Percentiles rank a stretch among this genome's conserved stretches.
These are phyloP conservation scores for Tetranychus piercei DNA, from an alignment of 2,888 invertebrate species.

Conservation along the genomic window DNA sequence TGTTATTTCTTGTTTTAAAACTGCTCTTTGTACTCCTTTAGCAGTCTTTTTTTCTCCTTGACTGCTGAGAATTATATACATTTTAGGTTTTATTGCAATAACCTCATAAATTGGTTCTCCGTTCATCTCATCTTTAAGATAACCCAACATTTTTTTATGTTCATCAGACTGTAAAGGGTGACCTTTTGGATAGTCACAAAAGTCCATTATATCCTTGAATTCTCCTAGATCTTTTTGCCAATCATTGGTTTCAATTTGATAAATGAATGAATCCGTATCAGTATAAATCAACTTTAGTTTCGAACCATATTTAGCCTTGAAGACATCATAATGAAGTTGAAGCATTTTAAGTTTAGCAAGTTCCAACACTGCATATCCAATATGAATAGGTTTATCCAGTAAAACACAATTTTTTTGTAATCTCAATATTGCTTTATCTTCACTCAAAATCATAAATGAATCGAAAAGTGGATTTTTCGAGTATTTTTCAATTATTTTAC, in stretches of 20 bases:
- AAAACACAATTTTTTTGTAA: conserved; percentile 17
- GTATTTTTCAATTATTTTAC: not conserved
- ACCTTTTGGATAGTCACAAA: not conserved
- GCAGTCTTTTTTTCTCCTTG: not conserved
- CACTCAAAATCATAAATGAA: not conserved
- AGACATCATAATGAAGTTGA: not conserved
- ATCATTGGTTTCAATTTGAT: not conserved
- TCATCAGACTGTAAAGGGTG: not conserved
- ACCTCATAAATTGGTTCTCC: not conserved
- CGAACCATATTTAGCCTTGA: not conserved
- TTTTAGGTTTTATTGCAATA: not conserved
- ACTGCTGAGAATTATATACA: not conserved
- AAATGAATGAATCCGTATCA: not conserved
- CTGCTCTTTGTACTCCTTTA: not conserved
- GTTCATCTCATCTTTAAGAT: not conserved
- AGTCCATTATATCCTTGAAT: not conserved
- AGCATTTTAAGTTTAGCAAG: conserved; percentile 25
- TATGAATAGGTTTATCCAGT: conserved; percentile 28
- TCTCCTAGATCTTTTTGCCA: not conserved
- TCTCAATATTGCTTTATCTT: conserved; percentile 19
- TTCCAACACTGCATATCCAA: conserved; percentile 28
- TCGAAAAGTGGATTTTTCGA: not conserved
- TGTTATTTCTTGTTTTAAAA: not conserved
- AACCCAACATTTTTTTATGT: not conserved
- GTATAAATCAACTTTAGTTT: not conserved